phyloP scores from a whole-genome alignment of 2,888 invertebrate species.

The Lasioglossum lativentre region DNA sequence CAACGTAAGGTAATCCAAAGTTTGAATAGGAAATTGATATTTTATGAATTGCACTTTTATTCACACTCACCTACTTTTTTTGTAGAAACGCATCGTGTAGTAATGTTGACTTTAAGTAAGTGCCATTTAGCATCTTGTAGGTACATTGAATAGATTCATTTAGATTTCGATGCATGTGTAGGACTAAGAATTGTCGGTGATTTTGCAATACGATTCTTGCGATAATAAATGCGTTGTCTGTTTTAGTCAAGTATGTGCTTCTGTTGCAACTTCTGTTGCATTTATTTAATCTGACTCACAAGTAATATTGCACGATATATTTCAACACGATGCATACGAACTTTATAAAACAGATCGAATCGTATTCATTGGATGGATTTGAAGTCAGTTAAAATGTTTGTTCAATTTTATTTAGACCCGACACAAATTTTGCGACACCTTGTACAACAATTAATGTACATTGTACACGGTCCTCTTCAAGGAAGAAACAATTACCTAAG shows the following conservation, averaged over 20 bases:
- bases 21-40: background rate
- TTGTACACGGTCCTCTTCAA: background rate
- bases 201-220: conserved; percentile 22
- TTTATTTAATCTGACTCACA: conserved; percentile 6
- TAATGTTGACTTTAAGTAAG: background rate
- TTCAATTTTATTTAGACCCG: background rate
- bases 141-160: conserved; percentile 10
- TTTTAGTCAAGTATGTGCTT: background rate
- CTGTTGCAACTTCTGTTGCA: conserved; percentile 18
- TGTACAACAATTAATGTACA: background rate
- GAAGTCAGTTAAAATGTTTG: background rate
- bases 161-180: background rate
- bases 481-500: background rate
- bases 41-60: background rate
- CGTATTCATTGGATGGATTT: background rate
- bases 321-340: background rate
- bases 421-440: background rate
- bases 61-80: background rate
- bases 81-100: background rate
- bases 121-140: background rate
- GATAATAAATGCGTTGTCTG: conserved; percentile 7
- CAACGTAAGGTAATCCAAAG: background rate
- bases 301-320: background rate
- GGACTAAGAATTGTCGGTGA: conserved; percentile 8
- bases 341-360: background rate